Evolutionary conservation across 2,888 invertebrate genomes (phyloP).

Genomic region (Acleris sparsana): DNA sequence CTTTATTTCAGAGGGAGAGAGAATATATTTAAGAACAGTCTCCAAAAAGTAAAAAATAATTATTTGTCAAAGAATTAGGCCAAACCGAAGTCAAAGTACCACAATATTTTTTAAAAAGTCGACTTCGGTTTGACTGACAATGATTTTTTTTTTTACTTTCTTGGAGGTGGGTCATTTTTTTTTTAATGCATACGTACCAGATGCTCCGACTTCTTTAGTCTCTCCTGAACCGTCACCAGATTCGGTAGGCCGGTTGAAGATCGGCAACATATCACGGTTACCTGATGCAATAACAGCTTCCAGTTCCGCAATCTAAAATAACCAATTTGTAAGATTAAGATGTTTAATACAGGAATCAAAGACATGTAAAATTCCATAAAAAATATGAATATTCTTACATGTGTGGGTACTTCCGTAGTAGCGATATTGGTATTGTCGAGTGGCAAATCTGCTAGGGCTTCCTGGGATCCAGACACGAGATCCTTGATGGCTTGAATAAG

Average conservation of each 20-base stretch:
- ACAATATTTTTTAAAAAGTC: no score
- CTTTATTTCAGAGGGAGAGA: no score
- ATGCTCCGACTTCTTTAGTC: constrained; percentile 64
- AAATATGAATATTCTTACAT: constrained; percentile 55
- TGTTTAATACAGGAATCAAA: no score
- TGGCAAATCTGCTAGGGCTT: constrained; percentile 69
- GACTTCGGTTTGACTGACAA: no score
- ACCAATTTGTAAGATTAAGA: neutral
- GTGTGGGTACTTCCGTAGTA: constrained; percentile 65
- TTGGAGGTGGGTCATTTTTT: constrained; percentile 4
- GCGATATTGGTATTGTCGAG: constrained; percentile 56
- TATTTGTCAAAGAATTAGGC: no score
- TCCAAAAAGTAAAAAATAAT: no score
- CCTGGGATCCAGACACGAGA: constrained; percentile 60
- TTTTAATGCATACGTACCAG: constrained; percentile 54
- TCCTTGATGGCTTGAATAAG: constrained; percentile 72
- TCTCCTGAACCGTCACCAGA: constrained; percentile 60
- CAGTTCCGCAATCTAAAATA: constrained; percentile 72
- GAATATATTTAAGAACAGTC: no score
- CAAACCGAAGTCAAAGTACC: no score
- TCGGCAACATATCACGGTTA: constrained; percentile 86
- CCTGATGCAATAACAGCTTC: constrained; percentile 83
- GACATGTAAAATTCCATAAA: neutral
- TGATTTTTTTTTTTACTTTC: no score
- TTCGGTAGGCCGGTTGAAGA: constrained; percentile 71